Evolutionary conservation across 2,113 vertebrate genomes (phyloP).

Genomic region (Sander lucioperca): DNA sequence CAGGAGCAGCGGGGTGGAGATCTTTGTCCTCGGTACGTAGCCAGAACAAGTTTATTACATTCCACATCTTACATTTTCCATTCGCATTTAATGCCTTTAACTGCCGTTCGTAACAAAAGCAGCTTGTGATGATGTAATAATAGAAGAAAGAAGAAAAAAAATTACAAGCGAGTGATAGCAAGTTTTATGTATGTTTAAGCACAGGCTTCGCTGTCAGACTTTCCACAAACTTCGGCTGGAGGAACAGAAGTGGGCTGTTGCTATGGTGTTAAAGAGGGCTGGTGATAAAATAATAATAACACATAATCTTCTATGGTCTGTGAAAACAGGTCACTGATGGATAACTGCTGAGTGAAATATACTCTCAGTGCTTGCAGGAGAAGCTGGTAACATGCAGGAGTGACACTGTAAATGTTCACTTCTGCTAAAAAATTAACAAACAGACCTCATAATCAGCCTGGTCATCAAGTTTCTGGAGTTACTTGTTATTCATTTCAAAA

Average conservation of each 20-base stretch:
- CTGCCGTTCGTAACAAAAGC: slow-evolving; percentile 2
- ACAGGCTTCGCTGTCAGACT: slow-evolving; percentile 34
- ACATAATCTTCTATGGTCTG: slow-evolving; percentile 19
- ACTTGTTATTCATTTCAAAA: neutral
- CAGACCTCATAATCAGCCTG: neutral
- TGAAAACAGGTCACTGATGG: slow-evolving; percentile 20
- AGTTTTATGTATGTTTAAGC: slow-evolving; percentile 55
- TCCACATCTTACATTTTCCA: slow-evolving; percentile 46
- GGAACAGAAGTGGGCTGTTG: slow-evolving; percentile 40
- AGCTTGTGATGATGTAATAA: slow-evolving; percentile 27
- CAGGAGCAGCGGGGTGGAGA: slow-evolving; percentile 91
- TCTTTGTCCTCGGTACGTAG: slow-evolving; percentile 93
- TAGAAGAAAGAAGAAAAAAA: slow-evolving; percentile 20
- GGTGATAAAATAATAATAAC: slow-evolving; percentile 31
- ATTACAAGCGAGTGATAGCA: slow-evolving; percentile 58
- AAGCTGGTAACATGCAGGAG: neutral
- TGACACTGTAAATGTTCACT: neutral
- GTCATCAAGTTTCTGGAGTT: slow-evolving; percentile 6
- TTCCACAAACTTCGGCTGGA: slow-evolving; percentile 40
- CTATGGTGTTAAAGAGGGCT: slow-evolving; percentile 22
- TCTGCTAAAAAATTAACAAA: neutral
- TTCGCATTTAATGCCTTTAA: slow-evolving; percentile 1
- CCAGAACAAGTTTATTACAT: slow-evolving; percentile 39
- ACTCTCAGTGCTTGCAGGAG: neutral
- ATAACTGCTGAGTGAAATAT: slow-evolving; percentile 1